Evolutionary conservation across 1,140 invertebrate genomes (phyloP).

Genomic region (Idris sp.): DNA sequence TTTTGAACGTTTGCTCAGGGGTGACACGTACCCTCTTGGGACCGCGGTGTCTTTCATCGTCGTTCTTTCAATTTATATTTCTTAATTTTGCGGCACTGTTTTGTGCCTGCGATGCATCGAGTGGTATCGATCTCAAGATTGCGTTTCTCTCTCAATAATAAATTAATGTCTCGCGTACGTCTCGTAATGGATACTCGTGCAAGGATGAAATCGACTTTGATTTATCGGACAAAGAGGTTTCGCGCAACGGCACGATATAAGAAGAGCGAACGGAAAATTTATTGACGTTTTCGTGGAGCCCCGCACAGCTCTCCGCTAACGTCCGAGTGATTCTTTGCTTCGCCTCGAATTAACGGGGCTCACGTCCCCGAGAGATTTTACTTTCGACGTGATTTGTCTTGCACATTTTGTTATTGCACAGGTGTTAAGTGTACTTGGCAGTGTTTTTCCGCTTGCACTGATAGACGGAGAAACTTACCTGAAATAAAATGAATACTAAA

Average conservation of each 20-base stretch:
- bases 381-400: conserved; percentile 31
- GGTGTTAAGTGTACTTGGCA: conserved; percentile 8
- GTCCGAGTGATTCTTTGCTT: conserved; percentile 30
- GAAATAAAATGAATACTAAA: too few relatives aligned
- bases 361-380: conserved; percentile 49
- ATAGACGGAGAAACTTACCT: too few relatives aligned
- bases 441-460: neutral
- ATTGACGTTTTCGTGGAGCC: conserved; percentile 51
- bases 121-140: conserved; percentile 63
- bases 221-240: conserved; percentile 66
- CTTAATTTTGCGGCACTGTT: conserved; percentile 63
- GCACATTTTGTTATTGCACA: conserved; percentile 9
- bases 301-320: conserved; percentile 31
- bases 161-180: conserved; percentile 71
- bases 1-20: conserved; percentile 57
- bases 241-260: conserved; percentile 44
- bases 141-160: conserved; percentile 67
- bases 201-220: conserved; percentile 73
- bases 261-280: conserved; percentile 54
- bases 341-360: conserved; percentile 33
- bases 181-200: conserved; percentile 69
- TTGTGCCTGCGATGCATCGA: conserved; percentile 35
- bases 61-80: conserved; percentile 23
- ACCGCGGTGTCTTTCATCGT: conserved; percentile 34
- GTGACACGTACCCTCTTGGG: neutral